These are phyloP conservation scores for Synanthedon vespiformis DNA, from an alignment of 2,888 invertebrate species.

Conservation along the genomic window DNA sequence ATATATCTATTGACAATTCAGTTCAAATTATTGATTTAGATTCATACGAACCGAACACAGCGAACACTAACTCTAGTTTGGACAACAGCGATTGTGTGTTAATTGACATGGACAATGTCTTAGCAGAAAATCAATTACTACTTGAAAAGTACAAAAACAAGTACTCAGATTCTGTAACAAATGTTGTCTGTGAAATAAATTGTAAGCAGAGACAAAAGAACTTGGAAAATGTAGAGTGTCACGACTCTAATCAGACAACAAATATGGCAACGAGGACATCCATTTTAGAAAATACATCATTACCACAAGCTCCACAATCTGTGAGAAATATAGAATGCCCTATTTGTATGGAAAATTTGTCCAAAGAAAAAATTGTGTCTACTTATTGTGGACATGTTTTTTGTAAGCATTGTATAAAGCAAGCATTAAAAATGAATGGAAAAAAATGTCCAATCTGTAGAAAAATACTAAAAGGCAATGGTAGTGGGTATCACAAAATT, in stretches of 20 bases:
- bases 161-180: slow-evolving; percentile 6
- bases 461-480: slow-evolving; percentile 21
- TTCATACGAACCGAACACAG: neutral
- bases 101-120: slow-evolving; percentile 28
- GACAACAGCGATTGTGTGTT: slow-evolving; percentile 12
- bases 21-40: neutral
- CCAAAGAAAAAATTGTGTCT: slow-evolving; percentile 23
- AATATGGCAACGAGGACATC: neutral
- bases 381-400: slow-evolving; percentile 45
- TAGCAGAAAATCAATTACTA: slow-evolving; percentile 24
- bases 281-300: neutral
- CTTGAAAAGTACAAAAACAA: slow-evolving; percentile 11
- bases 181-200: slow-evolving; percentile 7
- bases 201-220: neutral
- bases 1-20: neutral
- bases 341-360: slow-evolving; percentile 34
- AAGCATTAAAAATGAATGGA: slow-evolving; percentile 19
- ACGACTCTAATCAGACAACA: neutral
- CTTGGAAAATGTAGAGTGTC: neutral
- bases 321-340: slow-evolving; percentile 26
- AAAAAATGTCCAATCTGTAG: slow-evolving; percentile 40
- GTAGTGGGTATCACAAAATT: slow-evolving; percentile 25
- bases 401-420: slow-evolving; percentile 31
- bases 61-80: neutral
- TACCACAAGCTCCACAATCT: slow-evolving; percentile 1